These are phyloP conservation scores for Thelaira solivaga DNA, from an alignment of 2,888 invertebrate genomes.

Conservation along the genomic window DNA sequence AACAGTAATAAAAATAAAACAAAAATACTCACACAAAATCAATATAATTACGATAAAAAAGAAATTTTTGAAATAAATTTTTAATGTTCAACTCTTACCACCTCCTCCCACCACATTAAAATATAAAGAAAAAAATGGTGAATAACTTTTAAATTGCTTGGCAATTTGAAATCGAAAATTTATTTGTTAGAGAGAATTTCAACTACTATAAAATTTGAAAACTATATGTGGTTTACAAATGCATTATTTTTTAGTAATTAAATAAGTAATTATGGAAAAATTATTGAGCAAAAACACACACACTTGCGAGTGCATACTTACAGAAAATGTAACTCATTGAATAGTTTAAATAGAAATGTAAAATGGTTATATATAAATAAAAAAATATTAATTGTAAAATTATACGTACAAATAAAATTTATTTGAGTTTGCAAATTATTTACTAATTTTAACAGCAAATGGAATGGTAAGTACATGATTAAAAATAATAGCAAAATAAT, in stretches of 20 bases:
- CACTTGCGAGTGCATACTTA: neutral
- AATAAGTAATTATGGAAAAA: slow-evolving; percentile 13
- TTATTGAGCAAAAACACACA: neutral
- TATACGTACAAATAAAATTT: neutral
- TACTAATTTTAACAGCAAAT: neutral
- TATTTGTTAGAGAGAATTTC: neutral
- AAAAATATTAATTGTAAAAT: slow-evolving; percentile 45
- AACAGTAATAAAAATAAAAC: too few species aligned
- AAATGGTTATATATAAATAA: slow-evolving; percentile 3
- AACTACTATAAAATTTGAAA: neutral
- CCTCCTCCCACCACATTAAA: neutral
- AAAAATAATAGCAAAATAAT: too few species aligned
- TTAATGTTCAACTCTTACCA: too few species aligned
- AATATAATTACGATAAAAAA: too few species aligned
- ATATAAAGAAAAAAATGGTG: neutral
- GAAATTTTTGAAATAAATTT: too few species aligned
- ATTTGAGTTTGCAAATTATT: neutral
- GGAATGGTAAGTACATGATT: slow-evolving; percentile 16
- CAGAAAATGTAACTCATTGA: slow-evolving; percentile 46
- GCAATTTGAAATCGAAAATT: neutral
- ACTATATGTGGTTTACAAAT: neutral
- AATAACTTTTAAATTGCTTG: slow-evolving; percentile 1
- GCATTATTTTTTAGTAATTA: slow-evolving; percentile 15
- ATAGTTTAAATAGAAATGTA: slow-evolving; percentile 47
- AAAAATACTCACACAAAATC: too few species aligned